phyloP scores from a whole-genome alignment of 2,797 vertebrate genomes.

The Oryzias dopingdopingensis region DNA sequence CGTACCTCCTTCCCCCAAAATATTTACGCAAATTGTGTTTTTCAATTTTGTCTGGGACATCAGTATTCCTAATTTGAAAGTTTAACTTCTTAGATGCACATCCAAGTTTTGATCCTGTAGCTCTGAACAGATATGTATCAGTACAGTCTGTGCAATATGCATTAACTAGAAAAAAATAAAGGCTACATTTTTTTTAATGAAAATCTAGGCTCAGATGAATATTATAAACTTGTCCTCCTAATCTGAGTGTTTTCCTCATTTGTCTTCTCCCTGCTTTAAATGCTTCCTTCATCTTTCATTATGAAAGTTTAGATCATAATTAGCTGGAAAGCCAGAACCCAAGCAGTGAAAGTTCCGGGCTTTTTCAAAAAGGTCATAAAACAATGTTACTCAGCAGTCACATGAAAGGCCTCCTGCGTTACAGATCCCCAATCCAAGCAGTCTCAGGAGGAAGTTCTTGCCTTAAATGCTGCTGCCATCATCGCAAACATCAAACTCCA shows the following conservation, averaged over 20 bases:
- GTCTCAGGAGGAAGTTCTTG: slow-evolving; percentile 68
- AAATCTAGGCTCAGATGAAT: slow-evolving; percentile 14
- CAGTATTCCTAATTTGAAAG: too few relatives aligned
- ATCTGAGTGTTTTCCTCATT: slow-evolving; percentile 19
- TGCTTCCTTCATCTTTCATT: slow-evolving; percentile 67
- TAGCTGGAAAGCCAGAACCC: slow-evolving; percentile 54
- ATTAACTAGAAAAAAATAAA: too few relatives aligned
- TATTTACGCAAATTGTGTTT: too few relatives aligned
- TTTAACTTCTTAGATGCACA: background rate
- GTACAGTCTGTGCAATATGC: too few relatives aligned
- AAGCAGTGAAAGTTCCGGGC: slow-evolving; percentile 41
- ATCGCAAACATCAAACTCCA: slow-evolving; percentile 82
- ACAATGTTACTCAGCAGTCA: slow-evolving; percentile 17
- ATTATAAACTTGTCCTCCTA: slow-evolving; percentile 20
- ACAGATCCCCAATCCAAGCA: slow-evolving; percentile 60
- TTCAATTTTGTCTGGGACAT: too few relatives aligned
- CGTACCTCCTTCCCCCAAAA: too few relatives aligned
- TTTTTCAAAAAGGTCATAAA: slow-evolving; percentile 20
- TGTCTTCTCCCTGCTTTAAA: slow-evolving; percentile 46
- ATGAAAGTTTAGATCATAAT: slow-evolving; percentile 63
- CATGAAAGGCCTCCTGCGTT: slow-evolving; percentile 42
- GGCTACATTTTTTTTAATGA: background rate
- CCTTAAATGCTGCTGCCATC: slow-evolving; percentile 76
- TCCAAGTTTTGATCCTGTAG: background rate
- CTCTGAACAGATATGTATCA: background rate